Evolutionary conservation across 53 echinoderm and acorn worm species (phyloP).

Genomic region (Stichopus horrens): DNA sequence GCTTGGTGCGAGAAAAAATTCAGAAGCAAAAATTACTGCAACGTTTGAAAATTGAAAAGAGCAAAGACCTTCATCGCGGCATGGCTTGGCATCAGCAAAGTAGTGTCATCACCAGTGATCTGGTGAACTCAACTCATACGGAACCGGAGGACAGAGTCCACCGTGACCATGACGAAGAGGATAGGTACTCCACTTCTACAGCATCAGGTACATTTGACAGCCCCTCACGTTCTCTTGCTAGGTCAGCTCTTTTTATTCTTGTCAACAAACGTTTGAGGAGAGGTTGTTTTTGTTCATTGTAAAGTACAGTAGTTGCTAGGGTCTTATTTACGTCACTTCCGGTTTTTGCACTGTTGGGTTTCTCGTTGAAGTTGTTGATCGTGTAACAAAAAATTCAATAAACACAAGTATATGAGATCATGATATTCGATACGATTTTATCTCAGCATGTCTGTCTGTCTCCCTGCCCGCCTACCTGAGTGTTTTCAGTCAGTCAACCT

Average conservation of each 20-base stretch:
- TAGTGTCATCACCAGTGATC: neutral
- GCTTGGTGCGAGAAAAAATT: conserved; percentile 65
- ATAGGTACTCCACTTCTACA: conserved; percentile 44
- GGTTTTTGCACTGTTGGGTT: too few relatives aligned
- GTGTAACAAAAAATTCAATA: too few relatives aligned
- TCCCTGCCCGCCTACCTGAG: too few relatives aligned
- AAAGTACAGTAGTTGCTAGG: too few relatives aligned
- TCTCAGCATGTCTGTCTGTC: too few relatives aligned
- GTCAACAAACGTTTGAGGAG: too few relatives aligned
- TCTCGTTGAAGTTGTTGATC: too few relatives aligned
- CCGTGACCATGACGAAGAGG: conserved; percentile 26
- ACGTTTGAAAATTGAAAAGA: conserved; percentile 43
- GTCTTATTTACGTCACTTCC: too few relatives aligned
- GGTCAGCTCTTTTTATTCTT: neutral
- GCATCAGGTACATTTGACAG: conserved; percentile 23
- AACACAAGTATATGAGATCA: too few relatives aligned
- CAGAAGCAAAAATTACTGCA: conserved; percentile 56
- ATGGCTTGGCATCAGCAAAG: conserved; percentile 24
- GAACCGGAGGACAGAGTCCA: neutral
- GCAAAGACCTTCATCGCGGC: conserved; percentile 8
- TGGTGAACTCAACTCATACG: neutral
- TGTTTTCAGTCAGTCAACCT: too few relatives aligned
- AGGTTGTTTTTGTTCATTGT: too few relatives aligned
- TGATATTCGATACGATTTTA: too few relatives aligned
- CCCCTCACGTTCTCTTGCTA: neutral